These are phyloP conservation scores for Heterotilapia buettikoferi DNA, from an alignment of 2,113 vertebrate species.

Conservation along the genomic window DNA sequence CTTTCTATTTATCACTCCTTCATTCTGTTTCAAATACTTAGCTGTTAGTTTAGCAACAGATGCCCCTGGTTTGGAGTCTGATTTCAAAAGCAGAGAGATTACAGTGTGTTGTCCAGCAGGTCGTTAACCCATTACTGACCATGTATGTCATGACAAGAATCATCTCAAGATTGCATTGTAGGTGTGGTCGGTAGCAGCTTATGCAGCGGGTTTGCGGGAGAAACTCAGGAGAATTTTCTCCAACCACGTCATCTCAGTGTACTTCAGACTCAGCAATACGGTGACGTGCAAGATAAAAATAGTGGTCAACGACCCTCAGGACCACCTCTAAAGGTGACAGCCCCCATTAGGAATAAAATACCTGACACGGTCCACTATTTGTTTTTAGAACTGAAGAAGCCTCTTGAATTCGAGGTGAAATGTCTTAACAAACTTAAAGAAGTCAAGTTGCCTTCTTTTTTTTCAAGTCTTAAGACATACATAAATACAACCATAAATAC, in stretches of 20 bases:
- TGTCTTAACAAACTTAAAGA: background rate
- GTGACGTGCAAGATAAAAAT: background rate
- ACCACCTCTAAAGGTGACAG: background rate
- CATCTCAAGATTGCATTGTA: background rate
- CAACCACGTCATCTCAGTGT: fast-evolving
- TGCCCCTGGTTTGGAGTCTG: background rate
- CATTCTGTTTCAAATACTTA: background rate
- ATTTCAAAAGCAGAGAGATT: background rate
- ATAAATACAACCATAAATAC: background rate
- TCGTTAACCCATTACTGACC: no score
- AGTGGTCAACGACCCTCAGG: background rate
- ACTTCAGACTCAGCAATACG: background rate
- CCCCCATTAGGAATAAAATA: background rate
- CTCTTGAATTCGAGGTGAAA: background rate
- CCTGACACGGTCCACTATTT: background rate
- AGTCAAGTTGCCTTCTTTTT: background rate
- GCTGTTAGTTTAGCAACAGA: background rate
- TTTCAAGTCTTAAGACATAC: background rate
- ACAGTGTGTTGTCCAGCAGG: no score
- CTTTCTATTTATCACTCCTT: background rate
- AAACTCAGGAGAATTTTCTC: background rate
- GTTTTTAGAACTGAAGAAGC: background rate
- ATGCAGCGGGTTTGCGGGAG: fast-evolving
- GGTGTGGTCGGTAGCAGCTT: fast-evolving
- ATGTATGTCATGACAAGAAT: background rate